A percentile compares a stretch with the other conserved stretches of the same genome.
These are phyloP conservation scores for Axinella damicornis DNA, from an alignment of 37 sponge, comb jelly and placozoan genomes.

Conservation along the genomic window DNA sequence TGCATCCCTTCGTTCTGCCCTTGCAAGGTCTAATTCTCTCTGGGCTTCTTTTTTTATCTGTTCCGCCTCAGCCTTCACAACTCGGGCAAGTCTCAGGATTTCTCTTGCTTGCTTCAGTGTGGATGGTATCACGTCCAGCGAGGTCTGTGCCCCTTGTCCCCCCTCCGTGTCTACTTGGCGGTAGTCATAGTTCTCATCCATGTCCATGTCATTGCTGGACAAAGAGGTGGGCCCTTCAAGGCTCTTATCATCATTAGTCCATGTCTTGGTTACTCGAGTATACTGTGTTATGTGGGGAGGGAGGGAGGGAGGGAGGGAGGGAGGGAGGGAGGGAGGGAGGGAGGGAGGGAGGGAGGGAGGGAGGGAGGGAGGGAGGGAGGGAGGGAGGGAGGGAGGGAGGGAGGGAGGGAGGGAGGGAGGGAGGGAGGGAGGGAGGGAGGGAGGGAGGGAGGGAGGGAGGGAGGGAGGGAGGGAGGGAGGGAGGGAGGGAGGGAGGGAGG, in stretches of 20 bases:
- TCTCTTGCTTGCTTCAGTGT: constrained; percentile 71
- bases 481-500: no score
- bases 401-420: no score
- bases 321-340: not conserved
- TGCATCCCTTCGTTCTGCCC: constrained; percentile 75
- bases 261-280: not conserved
- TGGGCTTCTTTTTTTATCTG: constrained; percentile 64
- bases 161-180: not conserved
- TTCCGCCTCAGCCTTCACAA: constrained; percentile 65
- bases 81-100: constrained; percentile 69
- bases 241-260: not conserved
- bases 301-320: not conserved
- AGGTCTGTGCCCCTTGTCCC: not conserved
- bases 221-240: not conserved
- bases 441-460: no score
- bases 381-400: no score
- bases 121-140: no score
- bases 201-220: not conserved
- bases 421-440: no score
- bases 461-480: no score
- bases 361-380: no score
- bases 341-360: not conserved
- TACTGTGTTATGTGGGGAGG: constrained; percentile 1
- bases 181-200: not conserved
- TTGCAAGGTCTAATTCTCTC: constrained; percentile 69